A percentile compares a stretch with the other conserved stretches of the same genome.
Evolutionary conservation across 1,140 invertebrate genomes (phyloP).

Genomic region (Battus philenor): DNA sequence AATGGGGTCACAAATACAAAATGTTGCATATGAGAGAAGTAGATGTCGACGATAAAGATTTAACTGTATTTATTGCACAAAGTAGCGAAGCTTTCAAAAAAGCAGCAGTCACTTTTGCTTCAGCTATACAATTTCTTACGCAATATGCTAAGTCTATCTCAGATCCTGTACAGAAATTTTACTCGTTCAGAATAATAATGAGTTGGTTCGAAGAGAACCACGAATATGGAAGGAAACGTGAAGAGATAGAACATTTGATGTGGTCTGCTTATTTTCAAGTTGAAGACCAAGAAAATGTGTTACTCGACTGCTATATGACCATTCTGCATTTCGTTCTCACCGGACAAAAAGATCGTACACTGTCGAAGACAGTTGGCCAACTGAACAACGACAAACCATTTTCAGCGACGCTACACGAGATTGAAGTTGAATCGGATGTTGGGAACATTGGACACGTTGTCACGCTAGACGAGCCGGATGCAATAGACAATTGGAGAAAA

Average conservation of each 20-base stretch:
- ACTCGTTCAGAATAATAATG: slow-evolving; percentile 73
- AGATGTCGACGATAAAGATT: slow-evolving; percentile 46
- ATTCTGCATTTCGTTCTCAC: slow-evolving; percentile 55
- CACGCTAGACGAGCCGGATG: slow-evolving; percentile 44
- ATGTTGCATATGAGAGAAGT: slow-evolving; percentile 42
- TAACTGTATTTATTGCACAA: slow-evolving; percentile 74
- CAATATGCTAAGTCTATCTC: slow-evolving; percentile 69
- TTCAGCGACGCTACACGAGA: slow-evolving; percentile 55
- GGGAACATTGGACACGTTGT: slow-evolving; percentile 58
- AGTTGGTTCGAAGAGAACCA: slow-evolving; percentile 73
- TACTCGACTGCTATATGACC: slow-evolving; percentile 50
- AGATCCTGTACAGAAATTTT: slow-evolving; percentile 69
- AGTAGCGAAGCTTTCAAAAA: slow-evolving; percentile 77
- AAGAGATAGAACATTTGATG: slow-evolving; percentile 75
- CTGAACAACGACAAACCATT: slow-evolving; percentile 46
- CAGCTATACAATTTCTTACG: slow-evolving; percentile 76
- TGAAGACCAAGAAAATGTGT: slow-evolving; percentile 38
- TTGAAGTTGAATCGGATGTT: slow-evolving; percentile 66
- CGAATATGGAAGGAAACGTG: slow-evolving; percentile 52
- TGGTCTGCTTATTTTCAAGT: slow-evolving; percentile 69
- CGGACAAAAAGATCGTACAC: slow-evolving; percentile 46
- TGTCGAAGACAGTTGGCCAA: slow-evolving; percentile 36
- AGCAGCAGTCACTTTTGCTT: slow-evolving; percentile 71
- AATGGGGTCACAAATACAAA: slow-evolving; percentile 71
- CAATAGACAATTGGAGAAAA: slow-evolving; percentile 48